These are phyloP conservation scores for Lycopodina hypogea DNA, from an alignment of 37 sponge, comb jelly and placozoan genomes.

Conservation along the genomic window DNA sequence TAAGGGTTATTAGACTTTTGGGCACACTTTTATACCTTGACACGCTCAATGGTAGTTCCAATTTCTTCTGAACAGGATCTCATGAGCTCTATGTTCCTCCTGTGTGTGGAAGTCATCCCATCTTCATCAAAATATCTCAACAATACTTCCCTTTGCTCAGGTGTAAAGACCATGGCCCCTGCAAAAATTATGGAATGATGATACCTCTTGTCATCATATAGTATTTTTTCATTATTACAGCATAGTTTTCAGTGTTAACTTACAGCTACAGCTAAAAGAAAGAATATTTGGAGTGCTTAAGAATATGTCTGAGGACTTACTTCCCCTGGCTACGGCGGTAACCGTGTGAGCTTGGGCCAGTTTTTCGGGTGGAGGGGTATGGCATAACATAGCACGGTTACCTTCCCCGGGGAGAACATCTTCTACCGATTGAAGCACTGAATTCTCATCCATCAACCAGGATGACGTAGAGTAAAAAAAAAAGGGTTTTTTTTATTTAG, in stretches of 20 bases:
- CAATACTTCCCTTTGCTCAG: conserved; percentile 56
- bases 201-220: neutral
- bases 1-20: neutral
- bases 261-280: neutral
- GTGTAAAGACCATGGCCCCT: conserved; percentile 57
- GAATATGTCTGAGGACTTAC: neutral
- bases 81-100: conserved; percentile 72
- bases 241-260: neutral
- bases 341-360: neutral
- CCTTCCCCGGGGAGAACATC: neutral
- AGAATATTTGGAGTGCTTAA: neutral
- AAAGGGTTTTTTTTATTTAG: too few species aligned
- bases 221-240: neutral
- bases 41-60: conserved; percentile 61
- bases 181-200: neutral
- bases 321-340: conserved; percentile 5
- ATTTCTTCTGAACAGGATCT: conserved; percentile 59
- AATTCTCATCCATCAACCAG: conserved; percentile 23
- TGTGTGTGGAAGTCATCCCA: conserved; percentile 87
- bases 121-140: conserved; percentile 76
- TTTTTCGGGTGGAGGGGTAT: neutral
- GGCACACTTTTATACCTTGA: conserved; percentile 58
- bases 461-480: neutral
- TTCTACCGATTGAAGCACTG: conserved; percentile 17
- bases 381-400: neutral